Evolutionary conservation across 2,797 vertebrate species (phyloP), one percentile per base, ranked within the genome.

Genomic region (Heterohyrax brucei): DNA sequence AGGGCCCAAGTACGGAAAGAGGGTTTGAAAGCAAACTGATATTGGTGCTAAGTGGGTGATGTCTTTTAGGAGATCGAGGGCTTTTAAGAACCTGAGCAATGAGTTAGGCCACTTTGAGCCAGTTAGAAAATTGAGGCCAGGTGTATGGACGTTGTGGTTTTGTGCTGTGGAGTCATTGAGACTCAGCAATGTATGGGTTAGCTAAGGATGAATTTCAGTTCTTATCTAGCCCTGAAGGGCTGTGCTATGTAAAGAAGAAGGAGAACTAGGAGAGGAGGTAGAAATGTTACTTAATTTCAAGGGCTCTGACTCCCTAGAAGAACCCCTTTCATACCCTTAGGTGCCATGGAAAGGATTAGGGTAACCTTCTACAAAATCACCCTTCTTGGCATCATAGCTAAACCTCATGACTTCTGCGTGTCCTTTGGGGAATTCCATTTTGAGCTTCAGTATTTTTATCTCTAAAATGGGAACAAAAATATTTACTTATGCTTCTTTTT

Each of bases 401-500:
- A 18, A 87, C 8, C 8, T 73, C 30, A 39, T 10, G 50, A 70
- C 12, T 87, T 30, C 48, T 84, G 26, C 44, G 48, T 77, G 48
- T 22, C 10, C 59, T 91, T 95, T 81, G 76, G 33, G 85, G 90
- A 93, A 59, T 21, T 79, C 66, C 26, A 61, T 46, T 95, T 53
- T 86, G 46, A 93, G 39, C 39, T 44, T 95, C 26, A 59, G 33
- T 82, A 94, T 88, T 28, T 48, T 88, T 93, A 82, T 59, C 16
- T 96, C 12, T 89, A 91, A 89, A 94, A 87, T 76, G 9, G 39
- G 16, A 80, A 93, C 18, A 75, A 89, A 80, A 79, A 88, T 77
- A 80, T 73, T 95, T 66, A 78, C 59, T 89, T 93, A 44, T 83
- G 30, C 33, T 94, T 18, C 9, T 44, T 88, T 93, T 95, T 77